Evolutionary conservation across 1,140 invertebrate species (phyloP), one percentile per base, ranked within the genome.

Genomic region (Drosophila setifemur): DNA sequence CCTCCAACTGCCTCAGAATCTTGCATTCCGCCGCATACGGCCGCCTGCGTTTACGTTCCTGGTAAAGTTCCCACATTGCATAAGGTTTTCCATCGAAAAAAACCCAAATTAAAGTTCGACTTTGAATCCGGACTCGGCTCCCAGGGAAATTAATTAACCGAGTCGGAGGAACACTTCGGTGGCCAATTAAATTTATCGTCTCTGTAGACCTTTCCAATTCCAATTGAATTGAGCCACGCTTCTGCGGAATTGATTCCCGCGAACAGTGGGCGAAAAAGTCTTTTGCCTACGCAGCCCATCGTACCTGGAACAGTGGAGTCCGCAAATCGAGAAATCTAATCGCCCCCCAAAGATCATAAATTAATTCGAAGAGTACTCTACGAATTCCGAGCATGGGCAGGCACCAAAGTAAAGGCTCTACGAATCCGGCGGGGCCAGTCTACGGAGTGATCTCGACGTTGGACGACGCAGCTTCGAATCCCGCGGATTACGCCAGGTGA

Each of bases 361-460:
- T 67, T 67, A 45, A 64, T 83, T 71, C 52, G 33, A 31, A 55
- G 79, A 83, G 64, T 40, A 40, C 33, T 16, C 39, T 26, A 29
- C 39, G 40, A 60, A 37, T 18, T 3, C 7, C 39, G 40, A 60
- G 35, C 16, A 68, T 53, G 50, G 25, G 48, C 43, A 40, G 25
- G 49, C 67, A 25, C 37, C 40, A 57, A 18, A 39, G 14, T 11
- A 23, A 18, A 55, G 48, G 21, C 26, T 55, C 54, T 44, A 33
- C 33, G 28, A 19, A 7, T 33, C 67, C 66, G 25, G 37, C 58
- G 11, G 61, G 33, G 6, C 39, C 81, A 86, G 81, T 86, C 44
- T 86, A 86, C 81, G 44, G 61, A 40, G 75, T 69, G 76, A 70
- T 86, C 45, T 81, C 81, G 29, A 66, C 82, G 54, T 57, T 66